Percentiles rank a stretch among this genome's conserved stretches.
Evolutionary conservation across 1,140 invertebrate species (phyloP).

Genomic region (Drosophila azteca): DNA sequence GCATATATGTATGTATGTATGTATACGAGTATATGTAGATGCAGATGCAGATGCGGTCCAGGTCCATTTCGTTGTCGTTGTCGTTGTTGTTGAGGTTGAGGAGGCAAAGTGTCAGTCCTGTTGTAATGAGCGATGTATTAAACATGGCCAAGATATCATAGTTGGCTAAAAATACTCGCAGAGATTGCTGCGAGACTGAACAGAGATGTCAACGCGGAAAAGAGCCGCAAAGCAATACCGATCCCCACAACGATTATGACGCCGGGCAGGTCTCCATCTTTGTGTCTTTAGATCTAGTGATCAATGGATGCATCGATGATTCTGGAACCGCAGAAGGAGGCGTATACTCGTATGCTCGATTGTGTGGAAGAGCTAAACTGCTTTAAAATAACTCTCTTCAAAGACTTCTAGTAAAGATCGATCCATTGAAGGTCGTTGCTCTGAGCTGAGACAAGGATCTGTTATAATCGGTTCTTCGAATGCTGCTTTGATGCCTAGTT

Average conservation of each 20-base stretch:
- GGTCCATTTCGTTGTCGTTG: background rate
- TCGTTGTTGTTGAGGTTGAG: background rate
- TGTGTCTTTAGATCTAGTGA: background rate
- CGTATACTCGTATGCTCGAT: no score
- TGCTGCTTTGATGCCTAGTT: no score
- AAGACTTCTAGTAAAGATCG: no score
- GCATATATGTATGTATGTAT: slow-evolving; percentile 11
- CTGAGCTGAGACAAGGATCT: no score
- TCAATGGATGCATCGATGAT: background rate
- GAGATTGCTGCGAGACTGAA: slow-evolving; percentile 31
- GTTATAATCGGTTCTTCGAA: no score
- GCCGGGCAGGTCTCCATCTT: slow-evolving; percentile 34
- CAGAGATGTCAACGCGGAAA: slow-evolving; percentile 37
- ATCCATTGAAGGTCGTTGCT: no score
- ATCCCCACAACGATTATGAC: slow-evolving; percentile 29
- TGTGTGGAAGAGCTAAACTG: no score
- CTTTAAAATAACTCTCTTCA: no score
- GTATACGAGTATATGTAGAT: no score
- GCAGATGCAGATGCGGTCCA: slow-evolving; percentile 22
- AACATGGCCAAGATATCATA: slow-evolving; percentile 26
- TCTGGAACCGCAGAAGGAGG: no score
- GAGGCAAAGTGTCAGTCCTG: slow-evolving; percentile 62
- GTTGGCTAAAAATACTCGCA: slow-evolving; percentile 62
- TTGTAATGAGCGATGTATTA: slow-evolving; percentile 70
- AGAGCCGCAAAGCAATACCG: slow-evolving; percentile 27